These are phyloP conservation scores for Carabus problematicus DNA, from an alignment of 2,888 invertebrate species.

Conservation along the genomic window DNA sequence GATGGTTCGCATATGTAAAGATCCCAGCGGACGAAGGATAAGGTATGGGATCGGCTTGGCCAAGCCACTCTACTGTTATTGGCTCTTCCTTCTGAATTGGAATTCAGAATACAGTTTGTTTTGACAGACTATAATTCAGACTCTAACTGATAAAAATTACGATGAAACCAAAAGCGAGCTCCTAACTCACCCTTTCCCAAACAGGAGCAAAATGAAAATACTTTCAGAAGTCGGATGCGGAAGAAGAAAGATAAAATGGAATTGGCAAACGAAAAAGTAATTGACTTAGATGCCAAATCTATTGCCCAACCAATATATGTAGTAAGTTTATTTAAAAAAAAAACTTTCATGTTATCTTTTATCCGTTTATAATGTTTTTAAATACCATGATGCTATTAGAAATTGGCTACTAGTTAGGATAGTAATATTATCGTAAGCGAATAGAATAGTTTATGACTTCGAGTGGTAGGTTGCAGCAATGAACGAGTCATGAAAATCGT, in stretches of 20 bases:
- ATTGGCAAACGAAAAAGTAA: neutral
- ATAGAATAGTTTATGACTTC: too few species aligned
- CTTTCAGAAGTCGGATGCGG: neutral
- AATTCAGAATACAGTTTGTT: slow-evolving; percentile 56
- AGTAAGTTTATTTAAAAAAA: too few species aligned
- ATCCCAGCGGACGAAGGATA: slow-evolving; percentile 25
- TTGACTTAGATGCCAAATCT: too few species aligned
- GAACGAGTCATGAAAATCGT: too few species aligned
- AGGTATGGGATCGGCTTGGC: slow-evolving; percentile 9
- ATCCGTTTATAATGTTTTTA: too few species aligned
- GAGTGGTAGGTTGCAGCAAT: too few species aligned
- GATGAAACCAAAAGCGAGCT: slow-evolving; percentile 21
- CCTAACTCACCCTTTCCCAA: neutral
- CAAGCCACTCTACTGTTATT: slow-evolving; percentile 56
- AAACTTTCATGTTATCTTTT: too few species aligned
- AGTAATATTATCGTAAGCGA: too few species aligned
- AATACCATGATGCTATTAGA: too few species aligned
- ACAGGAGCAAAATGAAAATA: neutral
- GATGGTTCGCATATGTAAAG: slow-evolving; percentile 45
- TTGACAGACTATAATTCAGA: slow-evolving; percentile 57
- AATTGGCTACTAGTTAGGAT: too few species aligned
- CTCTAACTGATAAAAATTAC: slow-evolving; percentile 55
- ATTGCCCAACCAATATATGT: too few species aligned
- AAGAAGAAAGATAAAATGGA: neutral
- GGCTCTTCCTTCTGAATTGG: slow-evolving; percentile 54